Base-by-base conservation (phyloP, 2,888 invertebrate genomes). In the Eretmocerus hayati region DNA sequence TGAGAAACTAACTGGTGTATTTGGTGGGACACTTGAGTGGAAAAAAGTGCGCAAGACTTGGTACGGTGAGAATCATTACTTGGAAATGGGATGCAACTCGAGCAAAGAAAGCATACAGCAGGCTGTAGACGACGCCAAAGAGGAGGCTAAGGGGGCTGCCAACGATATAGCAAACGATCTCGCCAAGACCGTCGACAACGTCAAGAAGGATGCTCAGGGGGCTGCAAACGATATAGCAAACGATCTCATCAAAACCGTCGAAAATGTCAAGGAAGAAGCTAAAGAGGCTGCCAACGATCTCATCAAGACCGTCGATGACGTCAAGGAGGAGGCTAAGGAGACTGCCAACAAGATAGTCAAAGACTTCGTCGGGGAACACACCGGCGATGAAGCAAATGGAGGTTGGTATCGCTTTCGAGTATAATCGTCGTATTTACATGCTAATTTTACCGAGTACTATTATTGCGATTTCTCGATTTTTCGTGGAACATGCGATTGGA, bases 31-130 rank as follows among this genome's bases (percentile, higher is more conserved):
- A n/a, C n/a, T n/a, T n/a, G n/a, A n/a, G n/a, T n/a, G n/a, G n/a
- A n/a, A n/a, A n/a, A n/a, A n/a, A n/a, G n/a, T n/a, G n/a, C n/a
- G n/a, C n/a, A n/a, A n/a, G n/a, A n/a, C n/a, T n/a, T n/a, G n/a
- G n/a, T n/a, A n/a, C n/a, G n/a, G n/a, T n/a, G n/a, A n/a, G n/a
- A n/a, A n/a, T n/a, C n/a, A n/a, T n/a, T n/a, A n/a, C n/a, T n/a
- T n/a, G n/a, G 26, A 6, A 26, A 73, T 79, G 77, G 71, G 77
- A 65, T 80, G 80, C 69, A 80, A 79, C 61, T 80, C 79, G 42
- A 80, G 80, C 65, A 79, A 80, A 66, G 80, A 80, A 60, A 71
- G 61, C 61, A 67, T 62, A 51, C 70, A 62, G 64, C 71, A 63
- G 62, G 69, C 63, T 13, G 67, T 62, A 23, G 69, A 69, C 52